These are phyloP conservation scores for Anoplophora glabripennis DNA, from an alignment of 1,140 invertebrate genomes.

Conservation along the genomic window DNA sequence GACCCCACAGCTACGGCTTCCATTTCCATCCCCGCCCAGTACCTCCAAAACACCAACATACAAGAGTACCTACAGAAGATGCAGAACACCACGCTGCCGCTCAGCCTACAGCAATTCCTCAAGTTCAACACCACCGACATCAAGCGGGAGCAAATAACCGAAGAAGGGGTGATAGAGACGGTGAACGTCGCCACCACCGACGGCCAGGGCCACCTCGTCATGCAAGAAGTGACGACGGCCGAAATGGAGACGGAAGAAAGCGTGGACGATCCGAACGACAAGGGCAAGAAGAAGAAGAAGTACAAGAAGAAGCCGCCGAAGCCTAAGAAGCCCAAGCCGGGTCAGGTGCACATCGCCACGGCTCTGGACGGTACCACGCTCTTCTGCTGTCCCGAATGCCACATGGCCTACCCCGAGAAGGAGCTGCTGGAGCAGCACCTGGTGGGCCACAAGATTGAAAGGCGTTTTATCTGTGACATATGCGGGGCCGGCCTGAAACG, in stretches of 20 bases:
- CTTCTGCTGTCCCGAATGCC: conserved; percentile 76
- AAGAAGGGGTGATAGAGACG: conserved; percentile 41
- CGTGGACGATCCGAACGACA: conserved; percentile 42
- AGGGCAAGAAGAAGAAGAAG: conserved; percentile 71
- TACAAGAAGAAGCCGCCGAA: conserved; percentile 77
- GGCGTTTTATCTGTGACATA: conserved; percentile 61
- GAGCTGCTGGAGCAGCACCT: conserved; percentile 73
- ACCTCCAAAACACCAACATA: conserved; percentile 49
- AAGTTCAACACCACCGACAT: conserved; percentile 60
- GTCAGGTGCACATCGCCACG: conserved; percentile 67
- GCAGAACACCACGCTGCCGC: conserved; percentile 44
- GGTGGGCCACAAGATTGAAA: conserved; percentile 72
- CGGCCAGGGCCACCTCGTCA: conserved; percentile 29
- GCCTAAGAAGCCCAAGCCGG: conserved; percentile 62
- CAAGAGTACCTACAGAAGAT: conserved; percentile 51
- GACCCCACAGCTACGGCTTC: conserved; percentile 19
- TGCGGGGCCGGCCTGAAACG: conserved; percentile 69
- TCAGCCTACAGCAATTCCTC: conserved; percentile 57
- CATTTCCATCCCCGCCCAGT: conserved; percentile 42
- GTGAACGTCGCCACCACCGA: conserved; percentile 21
- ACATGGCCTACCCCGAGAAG: conserved; percentile 75
- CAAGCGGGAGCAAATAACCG: conserved; percentile 48
- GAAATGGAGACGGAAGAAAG: conserved; percentile 36
- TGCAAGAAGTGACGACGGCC: conserved; percentile 18
- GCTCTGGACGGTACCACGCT: conserved; percentile 68